Percentiles rank a stretch among this genome's conserved stretches.
Conservation (phyloP, 2,113 vertebrate genomes). For the Corythaixoides concolor region DNA sequence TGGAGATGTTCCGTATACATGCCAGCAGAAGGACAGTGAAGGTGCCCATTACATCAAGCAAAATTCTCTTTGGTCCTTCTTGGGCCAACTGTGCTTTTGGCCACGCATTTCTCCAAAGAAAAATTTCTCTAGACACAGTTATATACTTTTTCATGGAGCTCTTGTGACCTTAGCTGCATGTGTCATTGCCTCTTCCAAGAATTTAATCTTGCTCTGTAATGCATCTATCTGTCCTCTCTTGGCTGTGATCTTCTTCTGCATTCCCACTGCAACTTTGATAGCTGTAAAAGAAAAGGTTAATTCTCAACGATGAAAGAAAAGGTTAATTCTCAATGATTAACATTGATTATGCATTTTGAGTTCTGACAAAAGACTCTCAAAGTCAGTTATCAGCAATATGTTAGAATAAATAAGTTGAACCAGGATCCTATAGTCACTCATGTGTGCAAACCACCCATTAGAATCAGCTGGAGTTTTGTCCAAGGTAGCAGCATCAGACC, state of each 20-base stretch:
- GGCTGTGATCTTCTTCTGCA: constrained; percentile 86
- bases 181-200: constrained; percentile 81
- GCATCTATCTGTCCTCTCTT: constrained; percentile 82
- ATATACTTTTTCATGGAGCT: neutral
- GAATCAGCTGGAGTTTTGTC: neutral
- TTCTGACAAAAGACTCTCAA: neutral
- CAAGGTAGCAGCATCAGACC: neutral
- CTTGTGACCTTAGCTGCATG: constrained; percentile 75
- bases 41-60: neutral
- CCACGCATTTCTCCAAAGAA: neutral
- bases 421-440: neutral
- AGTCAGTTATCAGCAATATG: neutral
- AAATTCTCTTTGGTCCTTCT: neutral
- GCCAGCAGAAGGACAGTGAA: neutral
- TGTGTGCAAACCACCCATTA: neutral
- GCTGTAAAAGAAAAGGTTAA: constrained; percentile 63
- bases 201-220: constrained; percentile 82
- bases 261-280: constrained; percentile 80
- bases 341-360: neutral
- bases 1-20: neutral
- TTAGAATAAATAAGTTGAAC: neutral
- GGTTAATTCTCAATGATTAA: neutral
- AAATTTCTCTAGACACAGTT: neutral
- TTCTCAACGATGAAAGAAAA: neutral
- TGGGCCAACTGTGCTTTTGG: neutral